Evolutionary conservation across 1,140 invertebrate genomes (phyloP), one percentile per base, ranked within the genome.

Genomic region (Lanistes nyassanus): DNA sequence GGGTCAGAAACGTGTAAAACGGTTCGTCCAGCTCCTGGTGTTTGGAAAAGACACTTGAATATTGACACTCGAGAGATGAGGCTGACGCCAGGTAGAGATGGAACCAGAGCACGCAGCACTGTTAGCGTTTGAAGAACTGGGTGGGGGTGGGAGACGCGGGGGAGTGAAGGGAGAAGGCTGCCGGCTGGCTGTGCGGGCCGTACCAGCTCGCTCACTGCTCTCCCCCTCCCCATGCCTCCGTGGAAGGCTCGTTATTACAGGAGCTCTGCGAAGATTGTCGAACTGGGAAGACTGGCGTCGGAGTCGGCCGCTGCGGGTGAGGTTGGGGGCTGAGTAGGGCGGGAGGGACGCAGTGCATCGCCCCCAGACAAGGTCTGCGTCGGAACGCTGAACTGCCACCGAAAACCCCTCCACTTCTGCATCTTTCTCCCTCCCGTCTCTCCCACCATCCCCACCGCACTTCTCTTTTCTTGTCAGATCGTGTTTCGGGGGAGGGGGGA

Each of bases 101-200:
- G 60, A 74, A 58, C 31, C 23, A 74, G 60, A 65, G 60, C 68
- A 55, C 31, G n/a, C 58, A 19, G n/a, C 58, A 16, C 58, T 4
- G 11, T 64, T 13, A 21, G 16, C 13, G 29, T 31, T 29, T 13
- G 29, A 31, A 21, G 62, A 31, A 19, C 13, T 13, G 11, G 16
- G 11, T 31, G 31, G 16, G 62, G 62, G 62, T 21, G 31, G 19
- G 13, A 11, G 34, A 29, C 19, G 16, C 31, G 34, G 19, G 29
- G 66, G 16, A 36, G 60, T 68, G 19, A 16, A 39, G n/a, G 23
- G 67, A 23, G 47, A 7, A 42, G 47, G n/a, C n/a, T 11, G 21
- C n/a, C 47, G 1, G 37, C n/a, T 47, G 9, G 5, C 42, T 47
- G 42, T 47, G 42, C 29, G 56, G 21, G 34, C 47, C 26, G 23